phyloP scores from a whole-genome alignment of 2,797 vertebrate species.

The Jordanella pulchra region DNA sequence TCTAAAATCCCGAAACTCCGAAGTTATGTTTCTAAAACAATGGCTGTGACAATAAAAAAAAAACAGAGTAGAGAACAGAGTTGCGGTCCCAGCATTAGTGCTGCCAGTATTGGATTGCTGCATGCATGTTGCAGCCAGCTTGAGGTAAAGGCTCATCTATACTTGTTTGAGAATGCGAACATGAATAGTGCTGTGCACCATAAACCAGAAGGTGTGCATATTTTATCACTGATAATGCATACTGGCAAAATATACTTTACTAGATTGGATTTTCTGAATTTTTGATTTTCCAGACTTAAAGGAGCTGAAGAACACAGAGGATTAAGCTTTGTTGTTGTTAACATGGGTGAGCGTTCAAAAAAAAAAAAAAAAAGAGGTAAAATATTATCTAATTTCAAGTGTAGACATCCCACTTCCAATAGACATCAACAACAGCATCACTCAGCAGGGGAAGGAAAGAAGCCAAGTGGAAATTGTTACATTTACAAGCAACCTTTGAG shows the following conservation, averaged over 20 bases:
- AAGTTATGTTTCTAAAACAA: not conserved
- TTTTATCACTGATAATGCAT: not conserved
- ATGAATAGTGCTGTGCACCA: not conserved
- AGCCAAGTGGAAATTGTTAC: not conserved
- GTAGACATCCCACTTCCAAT: not conserved
- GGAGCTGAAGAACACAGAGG: not conserved
- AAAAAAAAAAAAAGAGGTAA: not conserved
- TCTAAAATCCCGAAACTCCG: not conserved
- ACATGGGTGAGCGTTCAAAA: not conserved
- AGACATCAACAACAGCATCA: not conserved
- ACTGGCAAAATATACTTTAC: not conserved
- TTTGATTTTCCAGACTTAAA: not conserved
- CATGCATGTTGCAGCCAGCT: not conserved
- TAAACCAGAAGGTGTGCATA: not conserved
- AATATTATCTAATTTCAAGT: constrained; percentile 4
- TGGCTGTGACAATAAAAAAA: not conserved
- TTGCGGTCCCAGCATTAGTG: not conserved
- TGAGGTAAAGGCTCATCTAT: not conserved
- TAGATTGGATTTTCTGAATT: not conserved
- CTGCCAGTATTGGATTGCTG: not conserved
- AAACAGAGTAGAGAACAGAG: not conserved
- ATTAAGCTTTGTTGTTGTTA: not conserved
- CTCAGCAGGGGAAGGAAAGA: not conserved
- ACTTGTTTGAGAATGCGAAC: not conserved
- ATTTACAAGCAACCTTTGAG: constrained; percentile 5